Evolutionary conservation across 2,113 vertebrate species (phyloP).

Genomic region (Peromyscus maniculatus): DNA sequence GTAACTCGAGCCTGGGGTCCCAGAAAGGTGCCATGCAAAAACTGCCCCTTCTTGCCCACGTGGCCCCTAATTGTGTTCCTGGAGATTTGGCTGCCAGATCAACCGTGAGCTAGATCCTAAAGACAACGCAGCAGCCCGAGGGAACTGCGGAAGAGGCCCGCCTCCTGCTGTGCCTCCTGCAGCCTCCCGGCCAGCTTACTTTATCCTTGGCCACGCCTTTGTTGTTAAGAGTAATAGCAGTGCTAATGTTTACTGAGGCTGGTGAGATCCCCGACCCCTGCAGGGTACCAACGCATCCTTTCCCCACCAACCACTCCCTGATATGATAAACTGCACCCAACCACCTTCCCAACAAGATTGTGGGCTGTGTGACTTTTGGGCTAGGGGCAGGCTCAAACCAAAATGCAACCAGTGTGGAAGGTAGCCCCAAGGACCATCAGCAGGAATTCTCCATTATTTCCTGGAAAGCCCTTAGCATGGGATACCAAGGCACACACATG

Average conservation of each 20-base stretch:
- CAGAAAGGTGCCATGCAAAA: neutral
- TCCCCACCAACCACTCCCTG: neutral
- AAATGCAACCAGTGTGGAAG: neutral
- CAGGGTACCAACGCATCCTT: neutral
- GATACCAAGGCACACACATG: neutral
- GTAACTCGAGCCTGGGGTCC: constrained; percentile 28
- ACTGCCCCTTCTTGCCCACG: neutral
- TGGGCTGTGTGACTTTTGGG: neutral
- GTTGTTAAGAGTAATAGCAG: neutral
- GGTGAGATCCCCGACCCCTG: neutral
- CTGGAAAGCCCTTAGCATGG: neutral
- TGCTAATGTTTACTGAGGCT: neutral
- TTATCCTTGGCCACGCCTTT: neutral
- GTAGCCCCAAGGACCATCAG: neutral
- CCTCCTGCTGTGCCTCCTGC: neutral
- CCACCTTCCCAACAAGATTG: neutral
- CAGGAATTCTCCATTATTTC: neutral
- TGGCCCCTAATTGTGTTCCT: neutral
- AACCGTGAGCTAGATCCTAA: neutral
- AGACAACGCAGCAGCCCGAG: neutral
- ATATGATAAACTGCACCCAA: neutral
- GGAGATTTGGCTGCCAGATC: neutral
- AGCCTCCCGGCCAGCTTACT: neutral
- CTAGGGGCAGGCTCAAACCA: neutral
- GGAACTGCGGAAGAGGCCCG: neutral